Evolutionary conservation across 1,140 invertebrate genomes (phyloP), one percentile per base, ranked within the genome.

Genomic region (Holcopasites calliopsidis): DNA sequence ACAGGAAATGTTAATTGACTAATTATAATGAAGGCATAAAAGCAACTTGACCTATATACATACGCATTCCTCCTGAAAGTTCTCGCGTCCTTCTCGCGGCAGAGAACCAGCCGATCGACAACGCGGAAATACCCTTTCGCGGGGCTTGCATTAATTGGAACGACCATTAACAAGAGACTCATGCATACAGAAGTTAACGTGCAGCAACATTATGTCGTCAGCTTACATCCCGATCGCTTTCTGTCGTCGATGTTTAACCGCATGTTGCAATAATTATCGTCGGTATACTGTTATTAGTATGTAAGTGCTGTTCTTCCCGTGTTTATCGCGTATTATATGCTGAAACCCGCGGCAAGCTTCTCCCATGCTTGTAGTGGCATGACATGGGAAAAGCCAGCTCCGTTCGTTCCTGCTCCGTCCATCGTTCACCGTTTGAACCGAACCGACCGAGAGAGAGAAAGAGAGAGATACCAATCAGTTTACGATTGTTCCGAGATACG

Each of bases 1-100:
- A 42, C 58, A 33, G 60, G 70, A 72, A 72, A 54, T 31, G 60
- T 73, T 73, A 73, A 65, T 73, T 65, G 49, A 54, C 47, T 73
- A 64, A 73, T 73, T 64, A 73, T n/a, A 65, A 23, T 26, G n/a
- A 42, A 52, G 26, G 23, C 40, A 49, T 35, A 47, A 49, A 28
- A 71, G 5, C 44, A 62, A 16, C 21, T 13, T 50, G 60, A n/a
- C 47, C 58, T 44, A 54, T 18, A 64, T 61, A 50, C 60, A 54
- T 73, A 64, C 47, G n/a, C 65, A 64, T 54, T 4, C 16, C 11
- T 42, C 23, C n/a, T n/a, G n/a, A n/a, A n/a, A 64, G 7, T n/a
- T n/a, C 58, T 28, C 16, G 18, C 23, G 44, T 44, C 33, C 44
- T 23, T 13, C 42, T 1, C 49, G n/a, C 31, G 21, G 44, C 31